phyloP scores from a whole-genome alignment of 2,113 vertebrate genomes.

The Tupaia chinensis region DNA sequence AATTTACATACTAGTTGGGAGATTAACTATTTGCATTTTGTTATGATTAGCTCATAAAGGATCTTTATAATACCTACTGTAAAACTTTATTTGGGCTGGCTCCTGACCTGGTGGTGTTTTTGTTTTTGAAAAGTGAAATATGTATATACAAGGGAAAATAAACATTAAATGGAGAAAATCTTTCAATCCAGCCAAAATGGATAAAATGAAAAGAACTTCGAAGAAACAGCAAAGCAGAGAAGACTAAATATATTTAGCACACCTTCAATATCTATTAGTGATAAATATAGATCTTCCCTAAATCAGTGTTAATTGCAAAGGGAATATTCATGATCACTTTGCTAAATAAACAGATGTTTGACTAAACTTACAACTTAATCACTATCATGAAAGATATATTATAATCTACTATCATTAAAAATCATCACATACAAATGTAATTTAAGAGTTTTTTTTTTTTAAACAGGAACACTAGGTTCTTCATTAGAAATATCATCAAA shows the following conservation, averaged over 20 bases:
- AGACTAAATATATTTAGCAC: slow-evolving; percentile 70
- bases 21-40: slow-evolving; percentile 32
- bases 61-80: not conserved
- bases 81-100: not conserved
- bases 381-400: slow-evolving; percentile 76
- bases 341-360: slow-evolving; percentile 81
- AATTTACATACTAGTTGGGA: not conserved
- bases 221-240: not conserved
- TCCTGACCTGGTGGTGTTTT: too few species aligned
- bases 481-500: slow-evolving; percentile 76
- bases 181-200: slow-evolving; percentile 29
- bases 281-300: slow-evolving; percentile 74
- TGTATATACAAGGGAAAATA: not conserved
- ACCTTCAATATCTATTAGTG: slow-evolving; percentile 78
- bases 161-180: not conserved
- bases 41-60: not conserved
- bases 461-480: slow-evolving; percentile 64
- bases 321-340: slow-evolving; percentile 84
- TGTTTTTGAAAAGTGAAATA: not conserved
- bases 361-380: slow-evolving; percentile 81
- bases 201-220: not conserved
- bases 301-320: slow-evolving; percentile 77
- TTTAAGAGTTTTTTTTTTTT: slow-evolving; percentile 49
- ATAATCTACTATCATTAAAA: slow-evolving; percentile 81
- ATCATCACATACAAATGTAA: slow-evolving; percentile 77